Base-by-base conservation (phyloP, 2,888 invertebrate species). In the Phanerotoma sp. region DNA sequence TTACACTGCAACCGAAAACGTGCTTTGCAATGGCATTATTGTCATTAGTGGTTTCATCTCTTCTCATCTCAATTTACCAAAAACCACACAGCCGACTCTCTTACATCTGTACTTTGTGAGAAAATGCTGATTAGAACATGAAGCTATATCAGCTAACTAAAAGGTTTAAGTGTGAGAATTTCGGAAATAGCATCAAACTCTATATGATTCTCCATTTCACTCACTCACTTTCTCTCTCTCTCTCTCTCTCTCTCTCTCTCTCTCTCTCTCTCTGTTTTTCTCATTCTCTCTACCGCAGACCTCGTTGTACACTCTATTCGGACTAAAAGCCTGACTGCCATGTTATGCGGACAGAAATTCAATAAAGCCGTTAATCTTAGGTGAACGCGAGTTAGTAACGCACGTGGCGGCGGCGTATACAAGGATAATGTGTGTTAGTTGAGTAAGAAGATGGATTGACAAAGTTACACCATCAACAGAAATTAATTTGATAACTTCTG, bases 351-450 rank as follows among this genome's bases (percentile, higher is more conserved):
- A 63, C 62, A 63, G 66, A 65, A 66, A 66, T 64, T 65, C 66
- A 64, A 66, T 66, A 64, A 66, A 65, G 61, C 62, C 62, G 61
- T 63, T 65, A 66, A 62, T 66, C 62, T 62, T 58, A 51, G 59
- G 37, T 54, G 60, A 55, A 57, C 54, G 56, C 49, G 20, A 49
- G 49, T 38, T 40, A 40, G 40, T 49, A 28, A 13, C 49, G 49
- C 49, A 49, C 49, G 49, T 49, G 49, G 38, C 49, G 22, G 28
- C 9, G 30, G 21, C 28, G 38, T 38, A 16, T 38, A 38, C 38
- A 38, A 35, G 38, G 20, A 16, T 38, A 28, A 18, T 28, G 20
- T 38, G 22, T 37, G 18, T 25, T 49, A 28, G 30, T 18, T 18
- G 20, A 40, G 22, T 15, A 40, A 25, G 37, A 47, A 49, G 40